phyloP scores from a whole-genome alignment of 2,113 vertebrate genomes.

The Odontophorus gujanensis region DNA sequence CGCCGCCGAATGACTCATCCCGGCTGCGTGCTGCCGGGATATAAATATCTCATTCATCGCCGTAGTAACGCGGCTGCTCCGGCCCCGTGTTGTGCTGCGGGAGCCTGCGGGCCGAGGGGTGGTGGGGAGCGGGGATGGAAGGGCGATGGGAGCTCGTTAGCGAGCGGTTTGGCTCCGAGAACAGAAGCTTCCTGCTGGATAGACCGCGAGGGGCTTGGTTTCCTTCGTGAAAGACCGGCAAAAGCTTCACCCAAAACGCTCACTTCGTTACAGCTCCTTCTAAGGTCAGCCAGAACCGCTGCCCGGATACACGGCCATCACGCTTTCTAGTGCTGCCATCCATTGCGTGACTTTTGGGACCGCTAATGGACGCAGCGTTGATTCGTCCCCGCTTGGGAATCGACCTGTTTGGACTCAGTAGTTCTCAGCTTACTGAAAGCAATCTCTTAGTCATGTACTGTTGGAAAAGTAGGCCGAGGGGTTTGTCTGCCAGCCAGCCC shows the following conservation, averaged over 20 bases:
- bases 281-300: neutral
- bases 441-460: neutral
- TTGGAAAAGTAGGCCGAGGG: neutral
- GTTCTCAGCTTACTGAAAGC: neutral
- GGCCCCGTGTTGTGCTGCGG: neutral
- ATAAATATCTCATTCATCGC: constrained; percentile 43
- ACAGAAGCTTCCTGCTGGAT: neutral
- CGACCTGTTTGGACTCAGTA: neutral
- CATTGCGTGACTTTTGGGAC: neutral
- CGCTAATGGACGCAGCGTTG: neutral
- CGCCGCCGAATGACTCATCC: neutral
- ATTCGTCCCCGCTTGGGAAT: neutral
- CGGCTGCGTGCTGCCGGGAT: neutral
- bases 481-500: neutral
- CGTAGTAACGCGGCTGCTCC: neutral
- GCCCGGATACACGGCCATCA: fast-evolving
- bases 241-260: neutral
- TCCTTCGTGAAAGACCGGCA: neutral
- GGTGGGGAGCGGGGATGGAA: too few species aligned
- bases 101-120: too few species aligned
- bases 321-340: neutral
- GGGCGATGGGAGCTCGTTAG: too few species aligned
- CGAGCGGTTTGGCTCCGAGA: neutral
- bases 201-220: fast-evolving
- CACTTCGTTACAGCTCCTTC: neutral